Evolutionary conservation across 1,140 invertebrate species (phyloP).

Genomic region (Drosophila pallidifrons): DNA sequence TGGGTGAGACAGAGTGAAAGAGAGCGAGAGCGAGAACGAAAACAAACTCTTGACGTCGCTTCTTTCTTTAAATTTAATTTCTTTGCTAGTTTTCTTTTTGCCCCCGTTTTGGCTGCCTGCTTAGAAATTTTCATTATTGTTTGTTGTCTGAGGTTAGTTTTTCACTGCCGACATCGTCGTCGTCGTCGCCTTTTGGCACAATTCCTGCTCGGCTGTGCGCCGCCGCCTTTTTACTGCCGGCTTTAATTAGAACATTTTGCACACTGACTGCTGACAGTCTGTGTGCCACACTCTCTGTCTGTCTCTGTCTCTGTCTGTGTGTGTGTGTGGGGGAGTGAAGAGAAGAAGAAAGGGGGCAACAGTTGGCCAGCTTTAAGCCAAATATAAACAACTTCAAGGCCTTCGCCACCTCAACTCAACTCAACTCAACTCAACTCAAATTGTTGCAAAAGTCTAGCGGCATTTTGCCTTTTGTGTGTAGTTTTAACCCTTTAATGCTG

Average conservation of each 20-base stretch:
- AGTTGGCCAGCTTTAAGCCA: conserved; percentile 72
- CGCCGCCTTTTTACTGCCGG: conserved; percentile 68
- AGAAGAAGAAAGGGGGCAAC: conserved; percentile 49
- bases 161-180: conserved; percentile 68
- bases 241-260: conserved; percentile 82
- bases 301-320: conserved; percentile 16
- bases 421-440: conserved; percentile 4
- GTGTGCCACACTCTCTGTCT: conserved; percentile 18
- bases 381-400: conserved; percentile 31
- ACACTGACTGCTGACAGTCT: conserved; percentile 58
- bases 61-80: conserved; percentile 80
- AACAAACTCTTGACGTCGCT: conserved; percentile 40
- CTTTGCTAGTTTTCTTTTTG: conserved; percentile 69
- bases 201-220: conserved; percentile 59
- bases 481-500: conserved; percentile 40
- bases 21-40: conserved; percentile 1
- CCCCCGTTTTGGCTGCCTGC: conserved; percentile 37
- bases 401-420: not conserved
- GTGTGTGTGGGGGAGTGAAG: conserved; percentile 2
- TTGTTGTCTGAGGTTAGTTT: conserved; percentile 82
- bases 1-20: no score
- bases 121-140: conserved; percentile 83
- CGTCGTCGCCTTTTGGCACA: conserved; percentile 73
- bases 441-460: conserved; percentile 50
- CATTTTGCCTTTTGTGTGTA: conserved; percentile 27